Evolutionary conservation across 1,140 invertebrate species (phyloP).

Genomic region (Propsilocerus akamusi): DNA sequence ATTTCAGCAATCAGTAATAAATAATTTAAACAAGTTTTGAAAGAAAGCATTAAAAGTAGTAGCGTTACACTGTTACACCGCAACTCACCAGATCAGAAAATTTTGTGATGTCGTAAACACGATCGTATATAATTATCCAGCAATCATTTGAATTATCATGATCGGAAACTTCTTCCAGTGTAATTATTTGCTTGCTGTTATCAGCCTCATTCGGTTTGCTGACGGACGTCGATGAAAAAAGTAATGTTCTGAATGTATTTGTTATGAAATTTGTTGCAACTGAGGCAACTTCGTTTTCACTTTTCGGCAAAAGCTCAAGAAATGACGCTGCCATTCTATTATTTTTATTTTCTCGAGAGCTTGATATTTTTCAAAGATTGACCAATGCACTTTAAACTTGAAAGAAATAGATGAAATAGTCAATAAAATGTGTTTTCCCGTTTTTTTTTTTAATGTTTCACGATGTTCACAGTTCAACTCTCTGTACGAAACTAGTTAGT

Average conservation of each 20-base stretch:
- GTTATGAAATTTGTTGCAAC: background rate
- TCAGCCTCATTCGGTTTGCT: background rate
- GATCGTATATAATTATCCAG: conserved; percentile 54
- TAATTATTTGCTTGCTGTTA: conserved; percentile 19
- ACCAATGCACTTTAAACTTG: too few species aligned
- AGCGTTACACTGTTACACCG: conserved; percentile 1
- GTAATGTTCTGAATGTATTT: background rate
- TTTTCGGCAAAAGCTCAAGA: too few species aligned
- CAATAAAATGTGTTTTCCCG: too few species aligned
- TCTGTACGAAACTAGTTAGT: too few species aligned
- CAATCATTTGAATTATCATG: conserved; percentile 44
- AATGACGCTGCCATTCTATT: too few species aligned
- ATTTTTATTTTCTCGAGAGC: too few species aligned
- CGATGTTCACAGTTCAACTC: too few species aligned
- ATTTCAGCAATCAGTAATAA: background rate
- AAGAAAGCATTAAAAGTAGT: background rate
- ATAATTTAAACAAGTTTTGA: background rate
- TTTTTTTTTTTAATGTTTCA: too few species aligned
- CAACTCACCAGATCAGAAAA: conserved; percentile 41
- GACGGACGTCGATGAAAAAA: background rate
- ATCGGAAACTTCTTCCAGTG: conserved; percentile 38
- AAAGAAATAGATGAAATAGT: too few species aligned
- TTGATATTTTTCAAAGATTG: too few species aligned
- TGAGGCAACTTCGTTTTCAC: too few species aligned
- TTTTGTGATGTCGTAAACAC: conserved; percentile 53